Conservation (phyloP, 2,797 vertebrate species). For the Thunnus albacares region DNA sequence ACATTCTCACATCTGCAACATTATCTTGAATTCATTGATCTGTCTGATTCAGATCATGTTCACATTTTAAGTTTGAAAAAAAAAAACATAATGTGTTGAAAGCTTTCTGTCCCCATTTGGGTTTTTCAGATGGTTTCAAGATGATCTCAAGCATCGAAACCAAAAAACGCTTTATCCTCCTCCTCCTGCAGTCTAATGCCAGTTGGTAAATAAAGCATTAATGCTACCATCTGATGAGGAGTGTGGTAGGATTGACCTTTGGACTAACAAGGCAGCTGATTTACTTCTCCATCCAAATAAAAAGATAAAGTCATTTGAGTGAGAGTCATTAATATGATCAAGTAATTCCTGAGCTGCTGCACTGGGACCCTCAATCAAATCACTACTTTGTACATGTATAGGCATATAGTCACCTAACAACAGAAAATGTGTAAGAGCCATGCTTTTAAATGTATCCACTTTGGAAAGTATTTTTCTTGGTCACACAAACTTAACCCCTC, state of each 20-base stretch:
- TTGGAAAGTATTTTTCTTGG: background rate
- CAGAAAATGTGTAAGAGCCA: background rate
- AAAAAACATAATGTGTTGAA: background rate
- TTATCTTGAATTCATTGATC: background rate
- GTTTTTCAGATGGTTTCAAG: too few relatives aligned
- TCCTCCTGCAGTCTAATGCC: too few relatives aligned
- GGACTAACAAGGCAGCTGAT: background rate
- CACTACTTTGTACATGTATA: background rate
- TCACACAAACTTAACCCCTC: too few relatives aligned
- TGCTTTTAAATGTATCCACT: background rate
- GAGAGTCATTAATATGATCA: background rate
- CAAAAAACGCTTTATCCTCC: too few relatives aligned
- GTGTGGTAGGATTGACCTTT: background rate
- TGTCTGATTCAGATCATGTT: background rate
- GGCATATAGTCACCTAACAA: background rate
- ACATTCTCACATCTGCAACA: background rate
- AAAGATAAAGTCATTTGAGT: too few relatives aligned
- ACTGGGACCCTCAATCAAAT: background rate
- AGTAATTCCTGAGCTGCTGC: background rate
- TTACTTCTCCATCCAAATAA: too few relatives aligned
- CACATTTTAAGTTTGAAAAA: background rate
- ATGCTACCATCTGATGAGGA: background rate
- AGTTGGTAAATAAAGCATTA: too few relatives aligned
- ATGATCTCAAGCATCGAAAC: too few relatives aligned
- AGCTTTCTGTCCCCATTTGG: too few relatives aligned